These are phyloP conservation scores for Gnathonemus echidnorhynchus DNA, from an alignment of 2,113 vertebrate species.

Conservation along the genomic window DNA sequence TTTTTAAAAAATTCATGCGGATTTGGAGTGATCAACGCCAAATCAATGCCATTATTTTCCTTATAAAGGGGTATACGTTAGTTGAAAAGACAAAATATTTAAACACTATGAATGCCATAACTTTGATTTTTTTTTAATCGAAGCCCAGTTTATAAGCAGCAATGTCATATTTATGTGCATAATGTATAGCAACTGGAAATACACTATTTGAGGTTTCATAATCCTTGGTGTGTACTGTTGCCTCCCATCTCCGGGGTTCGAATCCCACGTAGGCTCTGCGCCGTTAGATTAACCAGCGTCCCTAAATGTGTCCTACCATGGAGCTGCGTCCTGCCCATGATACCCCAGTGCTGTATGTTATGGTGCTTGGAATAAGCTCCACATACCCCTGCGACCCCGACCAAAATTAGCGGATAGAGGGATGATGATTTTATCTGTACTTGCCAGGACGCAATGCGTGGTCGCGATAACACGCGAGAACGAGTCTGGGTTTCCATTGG, in stretches of 20 bases:
- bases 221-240: background rate
- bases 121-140: background rate
- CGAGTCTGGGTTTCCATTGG: background rate
- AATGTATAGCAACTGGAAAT: background rate
- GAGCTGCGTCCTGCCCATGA: background rate
- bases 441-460: background rate
- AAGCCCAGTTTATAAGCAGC: background rate
- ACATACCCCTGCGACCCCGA: background rate
- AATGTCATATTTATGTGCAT: background rate
- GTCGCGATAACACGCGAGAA: background rate
- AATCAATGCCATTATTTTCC: background rate
- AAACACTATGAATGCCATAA: background rate
- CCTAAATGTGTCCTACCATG: background rate
- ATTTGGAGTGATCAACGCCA: background rate
- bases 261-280: background rate
- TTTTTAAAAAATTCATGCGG: background rate
- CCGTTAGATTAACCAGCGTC: background rate
- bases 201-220: background rate
- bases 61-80: background rate
- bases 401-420: background rate
- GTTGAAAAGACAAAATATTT: background rate
- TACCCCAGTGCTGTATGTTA: background rate
- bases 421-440: background rate
- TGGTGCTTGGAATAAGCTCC: background rate
- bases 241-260: background rate